Percentiles rank a stretch among this genome's conserved stretches.
Evolutionary conservation across 1,140 invertebrate species (phyloP).

Genomic region (Protaetia brevitarsis): DNA sequence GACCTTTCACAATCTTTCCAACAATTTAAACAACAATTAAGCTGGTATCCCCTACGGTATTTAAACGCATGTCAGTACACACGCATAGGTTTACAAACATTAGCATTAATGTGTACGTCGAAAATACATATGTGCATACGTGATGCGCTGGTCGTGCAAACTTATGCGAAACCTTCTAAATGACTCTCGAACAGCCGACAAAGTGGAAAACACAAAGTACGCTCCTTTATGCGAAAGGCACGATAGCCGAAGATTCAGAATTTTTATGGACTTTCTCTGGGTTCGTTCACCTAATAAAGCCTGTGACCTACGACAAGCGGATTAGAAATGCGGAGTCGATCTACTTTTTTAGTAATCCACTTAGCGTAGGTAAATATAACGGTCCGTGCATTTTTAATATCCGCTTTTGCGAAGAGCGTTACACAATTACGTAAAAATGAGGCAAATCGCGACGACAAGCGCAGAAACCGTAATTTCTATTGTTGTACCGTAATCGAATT

Average conservation of each 20-base stretch:
- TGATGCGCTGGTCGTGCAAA: no score
- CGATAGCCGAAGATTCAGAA: background rate
- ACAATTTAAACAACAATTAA: no score
- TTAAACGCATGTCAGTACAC: no score
- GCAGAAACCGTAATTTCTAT: slow-evolving; percentile 6
- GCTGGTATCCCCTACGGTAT: no score
- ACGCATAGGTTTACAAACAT: no score
- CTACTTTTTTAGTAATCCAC: slow-evolving; percentile 13
- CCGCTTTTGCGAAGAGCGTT: slow-evolving; percentile 1
- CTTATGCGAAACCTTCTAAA: no score
- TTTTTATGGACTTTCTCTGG: slow-evolving; percentile 13
- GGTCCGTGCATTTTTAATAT: slow-evolving; percentile 11
- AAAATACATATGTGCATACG: no score
- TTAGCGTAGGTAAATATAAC: background rate
- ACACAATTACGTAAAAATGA: slow-evolving; percentile 11
- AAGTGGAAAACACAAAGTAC: no score
- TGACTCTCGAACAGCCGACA: background rate
- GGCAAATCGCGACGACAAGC: background rate
- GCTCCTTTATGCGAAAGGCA: background rate
- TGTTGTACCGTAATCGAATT: background rate
- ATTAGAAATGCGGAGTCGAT: slow-evolving; percentile 13
- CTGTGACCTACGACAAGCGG: slow-evolving; percentile 14
- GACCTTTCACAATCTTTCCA: no score
- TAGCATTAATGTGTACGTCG: no score
- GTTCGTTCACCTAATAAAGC: slow-evolving; percentile 13